These are phyloP conservation scores for Cephalopholis sonnerati DNA, from an alignment of 2,113 vertebrate genomes.

Conservation along the genomic window DNA sequence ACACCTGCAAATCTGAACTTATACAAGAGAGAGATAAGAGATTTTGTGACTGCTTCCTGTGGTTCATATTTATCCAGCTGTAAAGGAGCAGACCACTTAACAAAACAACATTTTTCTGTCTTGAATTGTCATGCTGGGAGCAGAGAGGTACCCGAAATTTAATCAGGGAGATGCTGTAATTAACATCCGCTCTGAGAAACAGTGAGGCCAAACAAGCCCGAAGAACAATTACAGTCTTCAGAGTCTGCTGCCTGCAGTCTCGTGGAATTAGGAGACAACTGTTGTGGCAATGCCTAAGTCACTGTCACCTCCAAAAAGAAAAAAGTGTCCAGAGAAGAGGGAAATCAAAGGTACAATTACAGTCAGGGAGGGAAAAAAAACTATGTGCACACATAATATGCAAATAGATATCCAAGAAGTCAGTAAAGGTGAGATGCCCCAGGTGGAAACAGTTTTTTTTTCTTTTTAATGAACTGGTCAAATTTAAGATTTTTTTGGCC, in stretches of 20 bases:
- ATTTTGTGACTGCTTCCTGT: not conserved
- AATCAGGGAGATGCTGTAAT: slow-evolving; percentile 46
- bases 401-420: not conserved
- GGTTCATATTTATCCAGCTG: slow-evolving; percentile 9
- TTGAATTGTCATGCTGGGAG: slow-evolving; percentile 16
- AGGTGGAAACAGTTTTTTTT: no score
- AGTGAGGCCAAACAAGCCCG: slow-evolving; percentile 47
- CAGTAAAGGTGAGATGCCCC: no score
- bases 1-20: not conserved
- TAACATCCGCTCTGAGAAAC: slow-evolving; percentile 32
- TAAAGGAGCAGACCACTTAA: slow-evolving; percentile 23
- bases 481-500: no score
- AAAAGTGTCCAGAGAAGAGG: not conserved
- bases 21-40: not conserved
- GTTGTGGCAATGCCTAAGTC: slow-evolving; percentile 43
- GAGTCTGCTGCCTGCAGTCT: slow-evolving; percentile 34
- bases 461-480: no score
- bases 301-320: slow-evolving; percentile 33
- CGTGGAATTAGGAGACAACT: slow-evolving; percentile 22
- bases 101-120: slow-evolving; percentile 13
- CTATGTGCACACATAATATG: not conserved
- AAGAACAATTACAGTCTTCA: slow-evolving; percentile 54
- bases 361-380: not conserved
- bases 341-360: slow-evolving; percentile 1
- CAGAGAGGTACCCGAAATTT: slow-evolving; percentile 25